These are phyloP conservation scores for Lapara coniferarum DNA, from an alignment of 2,888 invertebrate genomes.

Conservation along the genomic window DNA sequence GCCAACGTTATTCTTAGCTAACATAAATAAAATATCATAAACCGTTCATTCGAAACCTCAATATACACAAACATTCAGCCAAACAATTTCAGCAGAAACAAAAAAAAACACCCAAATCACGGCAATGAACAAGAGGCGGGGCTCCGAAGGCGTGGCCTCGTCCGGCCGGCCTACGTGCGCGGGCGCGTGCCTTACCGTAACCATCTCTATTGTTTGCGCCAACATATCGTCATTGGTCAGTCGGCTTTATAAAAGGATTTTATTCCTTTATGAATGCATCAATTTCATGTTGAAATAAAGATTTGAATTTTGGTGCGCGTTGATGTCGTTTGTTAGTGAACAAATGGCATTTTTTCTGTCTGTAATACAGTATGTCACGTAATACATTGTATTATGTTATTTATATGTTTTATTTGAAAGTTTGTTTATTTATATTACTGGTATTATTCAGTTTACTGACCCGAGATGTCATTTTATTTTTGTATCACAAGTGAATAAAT, in stretches of 20 bases:
- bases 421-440: no score
- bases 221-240: conserved; percentile 28
- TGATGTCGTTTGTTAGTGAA: conserved; percentile 19
- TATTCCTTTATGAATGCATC: conserved; percentile 22
- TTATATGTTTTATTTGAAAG: no score
- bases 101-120: conserved; percentile 29
- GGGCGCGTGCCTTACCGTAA: conserved; percentile 71
- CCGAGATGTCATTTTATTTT: no score
- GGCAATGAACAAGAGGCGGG: conserved; percentile 35
- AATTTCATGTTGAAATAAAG: conserved; percentile 4
- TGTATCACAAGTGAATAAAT: no score
- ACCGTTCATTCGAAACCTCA: no score
- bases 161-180: conserved; percentile 59
- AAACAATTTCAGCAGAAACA: conserved; percentile 31
- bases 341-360: neutral
- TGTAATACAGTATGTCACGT: neutral
- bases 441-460: no score
- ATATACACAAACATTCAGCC: neutral
- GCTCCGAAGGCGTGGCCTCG: conserved; percentile 63
- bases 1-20: neutral
- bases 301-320: conserved; percentile 13
- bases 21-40: neutral
- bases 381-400: no score
- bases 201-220: conserved; percentile 62
- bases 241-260: conserved; percentile 14